Conservation (phyloP, 2,797 vertebrate genomes). For the Limnodromus scolopaceus region DNA sequence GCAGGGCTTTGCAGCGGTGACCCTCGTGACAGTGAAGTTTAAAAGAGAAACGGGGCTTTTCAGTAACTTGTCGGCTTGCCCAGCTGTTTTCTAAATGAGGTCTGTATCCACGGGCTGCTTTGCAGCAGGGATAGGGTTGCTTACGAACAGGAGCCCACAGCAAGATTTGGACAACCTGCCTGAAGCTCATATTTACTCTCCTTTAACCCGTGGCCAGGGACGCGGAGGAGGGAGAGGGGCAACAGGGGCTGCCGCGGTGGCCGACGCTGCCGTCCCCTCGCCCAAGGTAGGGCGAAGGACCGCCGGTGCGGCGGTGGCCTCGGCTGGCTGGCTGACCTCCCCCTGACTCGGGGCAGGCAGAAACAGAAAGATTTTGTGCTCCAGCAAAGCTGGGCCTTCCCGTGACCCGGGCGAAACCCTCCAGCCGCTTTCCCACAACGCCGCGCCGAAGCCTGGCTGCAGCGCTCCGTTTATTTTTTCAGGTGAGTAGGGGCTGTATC, state of each 20-base stretch:
- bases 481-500: conserved; percentile 91
- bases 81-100: not conserved
- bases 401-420: conserved; percentile 79
- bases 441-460: conserved; percentile 71
- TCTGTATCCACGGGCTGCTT: accelerated
- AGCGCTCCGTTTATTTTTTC: conserved; percentile 91
- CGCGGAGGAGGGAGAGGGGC: not conserved
- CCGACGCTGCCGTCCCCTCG: accelerated
- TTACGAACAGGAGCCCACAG: accelerated
- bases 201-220: accelerated
- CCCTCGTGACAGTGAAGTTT: not conserved
- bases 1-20: not conserved
- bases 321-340: conserved; percentile 78
- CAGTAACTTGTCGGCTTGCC: not conserved
- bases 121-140: not conserved
- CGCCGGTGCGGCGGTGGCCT: not conserved
- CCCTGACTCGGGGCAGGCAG: conserved; percentile 74
- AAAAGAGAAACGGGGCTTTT: not conserved
- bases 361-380: conserved; percentile 80
- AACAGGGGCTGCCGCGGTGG: accelerated
- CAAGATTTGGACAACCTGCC: not conserved
- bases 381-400: conserved; percentile 73
- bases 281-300: not conserved
- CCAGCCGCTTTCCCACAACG: conserved; percentile 80
- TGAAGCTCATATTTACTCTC: not conserved